Conservation (phyloP, 2,113 vertebrate species). For the Nycticryphes semicollaris region DNA sequence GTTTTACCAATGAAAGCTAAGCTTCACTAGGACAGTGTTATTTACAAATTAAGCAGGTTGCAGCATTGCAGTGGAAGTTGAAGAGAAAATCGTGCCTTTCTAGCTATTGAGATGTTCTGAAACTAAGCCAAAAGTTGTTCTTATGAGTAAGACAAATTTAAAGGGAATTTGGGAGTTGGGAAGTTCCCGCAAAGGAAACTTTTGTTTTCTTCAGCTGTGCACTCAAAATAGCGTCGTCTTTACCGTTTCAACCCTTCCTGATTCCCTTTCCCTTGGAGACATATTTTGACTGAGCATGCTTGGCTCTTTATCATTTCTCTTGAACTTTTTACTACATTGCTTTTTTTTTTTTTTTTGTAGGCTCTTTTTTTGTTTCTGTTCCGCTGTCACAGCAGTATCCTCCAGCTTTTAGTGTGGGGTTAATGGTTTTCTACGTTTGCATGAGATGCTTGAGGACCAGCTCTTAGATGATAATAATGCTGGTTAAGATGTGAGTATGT, state of each 20-base stretch:
- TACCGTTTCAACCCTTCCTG: neutral
- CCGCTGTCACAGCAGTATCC: neutral
- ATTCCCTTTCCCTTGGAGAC: neutral
- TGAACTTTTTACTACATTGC: neutral
- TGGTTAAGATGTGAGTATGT: neutral
- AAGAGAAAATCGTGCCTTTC: neutral
- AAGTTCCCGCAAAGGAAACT: neutral
- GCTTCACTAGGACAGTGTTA: neutral
- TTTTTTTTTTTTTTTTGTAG: neutral
- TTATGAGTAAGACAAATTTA: neutral
- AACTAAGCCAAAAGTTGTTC: neutral
- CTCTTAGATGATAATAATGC: neutral
- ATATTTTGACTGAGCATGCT: neutral
- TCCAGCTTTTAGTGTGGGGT: neutral
- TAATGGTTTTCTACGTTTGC: neutral
- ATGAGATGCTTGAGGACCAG: neutral
- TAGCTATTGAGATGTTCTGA: neutral
- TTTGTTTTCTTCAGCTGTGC: neutral
- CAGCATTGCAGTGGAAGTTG: neutral
- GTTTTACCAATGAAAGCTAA: neutral
- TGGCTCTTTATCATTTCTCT: neutral
- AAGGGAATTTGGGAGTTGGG: neutral
- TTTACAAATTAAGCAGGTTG: neutral
- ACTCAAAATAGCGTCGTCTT: neutral
- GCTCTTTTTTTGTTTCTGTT: neutral